Evolutionary conservation across 2,113 vertebrate species (phyloP), one percentile per base, ranked within the genome.

Genomic region (Anhinga anhinga): DNA sequence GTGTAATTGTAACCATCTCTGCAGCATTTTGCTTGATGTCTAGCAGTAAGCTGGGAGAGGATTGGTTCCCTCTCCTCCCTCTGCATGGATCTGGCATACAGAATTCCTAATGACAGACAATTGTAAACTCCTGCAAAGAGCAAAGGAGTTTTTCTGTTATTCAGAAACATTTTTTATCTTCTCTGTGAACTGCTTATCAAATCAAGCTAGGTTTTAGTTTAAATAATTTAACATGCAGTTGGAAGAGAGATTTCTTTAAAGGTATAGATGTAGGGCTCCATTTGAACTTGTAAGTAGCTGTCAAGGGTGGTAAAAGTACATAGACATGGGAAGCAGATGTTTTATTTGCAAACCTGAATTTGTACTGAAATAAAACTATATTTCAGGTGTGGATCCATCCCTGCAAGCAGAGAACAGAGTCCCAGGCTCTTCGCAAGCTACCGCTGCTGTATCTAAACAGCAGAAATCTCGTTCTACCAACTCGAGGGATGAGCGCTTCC

Each of bases 401-500:
- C 97, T 99, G 47, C 99, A 99, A 95, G 97, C 98, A 65, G 99
- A 99, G 94, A 98, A 95, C 96, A 98, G 99, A 95, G 97, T 98
- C 85, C 96, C 98, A 42, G 97, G 98, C 30, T 98, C 99, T 20
- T 97, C 98, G 3, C 98, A 99, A 79, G 96, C 98, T 66, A 80
- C 96, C 1, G 94, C 97, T 58, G 91, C 96, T 5, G 95, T 78
- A 12, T 96, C 98, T 38, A 99, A 99, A 85, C 99, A 98, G 96
- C 99, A 98, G 93, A 99, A 99, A 94, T 98, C 98, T 3, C 98
- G 98, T 86, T 98, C 98, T 18, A 95, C 98, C 90, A 99, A 98
- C 93, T 98, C 99, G 0, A 98, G 99, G 97, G 99, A 99, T 72
- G 99, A 99, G 92, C 98, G 99, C 93, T 99, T 99, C 98, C 98